These are phyloP conservation scores for Melieria picta DNA, from an alignment of 2,888 invertebrate species.

Conservation along the genomic window DNA sequence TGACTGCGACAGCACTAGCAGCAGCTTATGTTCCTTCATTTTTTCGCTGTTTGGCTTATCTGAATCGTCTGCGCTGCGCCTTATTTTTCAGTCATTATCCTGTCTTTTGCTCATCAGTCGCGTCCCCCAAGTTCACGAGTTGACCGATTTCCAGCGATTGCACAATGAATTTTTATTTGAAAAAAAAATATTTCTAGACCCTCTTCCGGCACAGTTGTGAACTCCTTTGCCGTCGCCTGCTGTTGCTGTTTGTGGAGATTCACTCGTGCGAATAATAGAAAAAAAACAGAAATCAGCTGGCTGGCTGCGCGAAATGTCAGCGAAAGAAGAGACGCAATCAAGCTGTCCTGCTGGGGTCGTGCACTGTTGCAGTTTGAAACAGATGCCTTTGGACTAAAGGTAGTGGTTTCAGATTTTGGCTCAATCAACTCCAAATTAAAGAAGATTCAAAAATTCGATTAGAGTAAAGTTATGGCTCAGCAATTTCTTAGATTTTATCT, in stretches of 20 bases:
- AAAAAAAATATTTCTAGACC: not conserved
- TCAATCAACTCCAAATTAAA: too few species aligned
- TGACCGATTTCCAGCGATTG: not conserved
- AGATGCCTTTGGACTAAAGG: too few species aligned
- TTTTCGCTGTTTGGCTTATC: conserved; percentile 41
- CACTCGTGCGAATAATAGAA: not conserved
- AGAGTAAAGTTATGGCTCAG: too few species aligned
- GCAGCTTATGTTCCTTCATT: conserved; percentile 59
- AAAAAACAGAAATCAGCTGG: conserved; percentile 20
- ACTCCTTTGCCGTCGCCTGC: conserved; percentile 4
- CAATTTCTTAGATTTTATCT: too few species aligned
- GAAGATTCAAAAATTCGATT: too few species aligned
- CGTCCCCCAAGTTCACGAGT: too few species aligned
- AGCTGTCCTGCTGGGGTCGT: too few species aligned
- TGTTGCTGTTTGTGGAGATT: not conserved
- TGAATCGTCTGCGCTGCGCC: not conserved
- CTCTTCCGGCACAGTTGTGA: not conserved
- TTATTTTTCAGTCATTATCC: not conserved
- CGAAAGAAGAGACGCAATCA: too few species aligned
- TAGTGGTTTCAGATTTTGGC: too few species aligned
- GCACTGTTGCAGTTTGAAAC: too few species aligned
- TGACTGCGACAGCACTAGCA: conserved; percentile 60
- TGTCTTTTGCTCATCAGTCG: not conserved
- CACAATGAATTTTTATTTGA: not conserved
- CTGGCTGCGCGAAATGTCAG: too few species aligned